Base-by-base conservation (phyloP, 2,113 vertebrate genomes). In the human (Homo sapiens) region DNA sequence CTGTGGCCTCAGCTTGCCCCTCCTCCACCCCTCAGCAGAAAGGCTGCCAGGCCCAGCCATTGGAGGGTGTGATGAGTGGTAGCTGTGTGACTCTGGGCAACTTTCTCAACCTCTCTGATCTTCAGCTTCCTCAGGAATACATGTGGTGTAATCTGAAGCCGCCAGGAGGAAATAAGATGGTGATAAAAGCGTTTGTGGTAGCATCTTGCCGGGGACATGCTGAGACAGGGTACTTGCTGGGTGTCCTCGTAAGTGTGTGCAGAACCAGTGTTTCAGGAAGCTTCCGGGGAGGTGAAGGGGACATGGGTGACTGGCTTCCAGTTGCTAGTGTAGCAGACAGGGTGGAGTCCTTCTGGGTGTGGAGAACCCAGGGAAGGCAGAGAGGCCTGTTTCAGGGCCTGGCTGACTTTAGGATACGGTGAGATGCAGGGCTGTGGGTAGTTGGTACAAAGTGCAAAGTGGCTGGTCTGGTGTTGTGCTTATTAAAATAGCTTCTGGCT, bases 101-200 rank as follows among this genome's bases (percentile, higher is more conserved):
- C 27, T 87, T 75, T 57, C 50, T 73, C 61, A 55, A 59, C 14
- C 18, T 48, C 27, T 40, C 85, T 73, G 45, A 82, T 45, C 22
- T 43, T 90, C 35, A 40, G 30, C 90, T 75, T 87, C 72, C 82
- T 89, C 43, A 9, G 72, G 52, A 89, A 50, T 40, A n/a, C 40
- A 23, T 10, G n/a, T 57, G 76, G 17, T 45, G 2, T 40, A 32
- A 64, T 64, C 18, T 57, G 70, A 48, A 64, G 27, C 25, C 64
- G 32, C 12, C 7, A 38, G 38, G 32, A 61, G 10, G 75, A 76
- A 48, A 6, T 18, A 18, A 87, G 55, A 18, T 2, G 1, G 3
- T 68, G 59, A 38, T 35, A 30, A 40, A 72, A 82, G 38, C 20
- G 17, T 73, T 61, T 20, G 23, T 0, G 5, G 3, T 14, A 18